Conservation (phyloP, 1,140 invertebrate genomes). For the Brachionus plicatilis region DNA sequence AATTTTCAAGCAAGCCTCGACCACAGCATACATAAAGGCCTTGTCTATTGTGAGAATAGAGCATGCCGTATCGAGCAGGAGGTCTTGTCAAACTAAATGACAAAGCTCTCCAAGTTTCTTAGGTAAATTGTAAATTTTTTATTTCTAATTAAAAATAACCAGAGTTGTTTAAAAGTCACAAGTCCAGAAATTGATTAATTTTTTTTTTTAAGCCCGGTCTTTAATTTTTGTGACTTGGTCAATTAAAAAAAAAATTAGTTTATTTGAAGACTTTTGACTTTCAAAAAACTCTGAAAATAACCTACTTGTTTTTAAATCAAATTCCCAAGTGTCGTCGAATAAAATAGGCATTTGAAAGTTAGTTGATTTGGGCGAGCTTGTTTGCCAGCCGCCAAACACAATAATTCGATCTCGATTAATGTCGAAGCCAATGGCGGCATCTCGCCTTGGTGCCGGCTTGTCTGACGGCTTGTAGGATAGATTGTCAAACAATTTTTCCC, state of each 20-base stretch:
- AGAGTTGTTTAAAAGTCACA: too few relatives aligned
- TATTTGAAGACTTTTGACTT: too few relatives aligned
- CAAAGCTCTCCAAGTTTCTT: constrained; percentile 21
- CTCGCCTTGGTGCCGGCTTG: constrained; percentile 23
- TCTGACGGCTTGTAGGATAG: neutral
- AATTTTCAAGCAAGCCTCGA: neutral
- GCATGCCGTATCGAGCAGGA: constrained; percentile 9
- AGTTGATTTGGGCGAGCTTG: neutral
- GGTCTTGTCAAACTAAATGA: neutral
- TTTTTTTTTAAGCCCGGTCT: too few relatives aligned
- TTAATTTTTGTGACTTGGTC: too few relatives aligned
- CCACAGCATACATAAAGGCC: constrained; percentile 18
- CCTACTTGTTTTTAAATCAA: constrained; percentile 34
- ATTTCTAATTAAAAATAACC: too few relatives aligned
- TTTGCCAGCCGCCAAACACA: constrained; percentile 13
- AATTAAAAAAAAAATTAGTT: too few relatives aligned
- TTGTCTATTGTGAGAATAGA: constrained; percentile 18
- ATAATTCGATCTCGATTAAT: neutral
- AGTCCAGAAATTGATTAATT: too few relatives aligned
- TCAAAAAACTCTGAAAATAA: too few relatives aligned
- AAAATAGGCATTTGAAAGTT: constrained; percentile 8
- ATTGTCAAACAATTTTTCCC: constrained; percentile 25
- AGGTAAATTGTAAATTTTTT: neutral
- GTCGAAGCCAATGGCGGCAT: constrained; percentile 28
- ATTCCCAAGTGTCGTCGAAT: constrained; percentile 39